Conservation (phyloP, 2,888 invertebrate genomes). For the Nomada flava region DNA sequence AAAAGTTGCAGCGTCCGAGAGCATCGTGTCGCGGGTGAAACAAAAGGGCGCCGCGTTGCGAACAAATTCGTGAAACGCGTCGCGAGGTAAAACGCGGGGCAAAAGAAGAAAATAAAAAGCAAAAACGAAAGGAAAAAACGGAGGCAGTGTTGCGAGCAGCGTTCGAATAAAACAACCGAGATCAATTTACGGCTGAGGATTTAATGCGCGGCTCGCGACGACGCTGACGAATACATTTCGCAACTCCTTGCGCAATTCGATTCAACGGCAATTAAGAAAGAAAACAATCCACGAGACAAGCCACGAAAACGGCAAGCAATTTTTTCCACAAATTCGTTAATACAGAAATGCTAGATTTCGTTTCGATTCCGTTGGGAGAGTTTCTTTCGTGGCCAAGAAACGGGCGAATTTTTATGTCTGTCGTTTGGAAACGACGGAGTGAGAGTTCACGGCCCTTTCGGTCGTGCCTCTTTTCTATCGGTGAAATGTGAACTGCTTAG, state of each 20-base stretch:
- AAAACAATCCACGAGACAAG: constrained; percentile 1
- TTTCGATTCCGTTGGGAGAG: too few species aligned
- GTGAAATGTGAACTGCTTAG: constrained; percentile 40
- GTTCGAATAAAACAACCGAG: constrained; percentile 3
- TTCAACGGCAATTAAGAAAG: constrained; percentile 46
- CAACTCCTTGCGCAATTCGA: constrained; percentile 50
- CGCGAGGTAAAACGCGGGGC: too few species aligned
- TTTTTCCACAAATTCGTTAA: too few species aligned
- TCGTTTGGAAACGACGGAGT: neutral
- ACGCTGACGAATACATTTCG: constrained; percentile 39
- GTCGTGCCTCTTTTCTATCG: neutral
- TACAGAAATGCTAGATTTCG: too few species aligned
- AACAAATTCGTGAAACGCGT: constrained; percentile 17
- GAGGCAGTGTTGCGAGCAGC: neutral
- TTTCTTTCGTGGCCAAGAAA: neutral
- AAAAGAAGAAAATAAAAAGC: neutral
- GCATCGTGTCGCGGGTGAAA: neutral
- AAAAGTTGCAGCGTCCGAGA: neutral
- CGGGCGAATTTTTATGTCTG: constrained; percentile 4
- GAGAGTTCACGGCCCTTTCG: constrained; percentile 12
- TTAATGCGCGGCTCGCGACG: constrained; percentile 9
- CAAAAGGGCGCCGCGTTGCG: constrained; percentile 9
- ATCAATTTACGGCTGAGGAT: constrained; percentile 43
- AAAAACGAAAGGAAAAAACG: neutral
- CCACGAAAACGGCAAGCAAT: too few species aligned